Conservation (phyloP, 2,797 vertebrate species). For the Intellagama lesueurii region DNA sequence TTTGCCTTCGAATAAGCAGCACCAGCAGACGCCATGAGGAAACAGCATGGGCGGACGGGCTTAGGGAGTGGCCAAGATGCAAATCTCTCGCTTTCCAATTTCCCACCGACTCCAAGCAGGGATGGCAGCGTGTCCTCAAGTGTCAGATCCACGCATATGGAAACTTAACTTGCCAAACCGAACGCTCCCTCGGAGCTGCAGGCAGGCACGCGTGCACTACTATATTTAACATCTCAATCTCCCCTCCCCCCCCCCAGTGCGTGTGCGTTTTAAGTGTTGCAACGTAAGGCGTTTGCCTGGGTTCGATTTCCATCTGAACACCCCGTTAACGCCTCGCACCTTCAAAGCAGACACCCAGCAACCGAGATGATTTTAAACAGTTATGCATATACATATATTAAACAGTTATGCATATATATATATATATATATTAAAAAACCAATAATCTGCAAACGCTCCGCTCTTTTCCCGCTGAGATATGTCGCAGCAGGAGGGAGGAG, state of each 20-base stretch:
- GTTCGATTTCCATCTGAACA: not conserved
- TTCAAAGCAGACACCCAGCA: not conserved
- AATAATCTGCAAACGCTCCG: not conserved
- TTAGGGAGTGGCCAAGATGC: conserved; percentile 52
- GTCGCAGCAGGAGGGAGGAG: conserved; percentile 51
- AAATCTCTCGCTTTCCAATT: conserved; percentile 34
- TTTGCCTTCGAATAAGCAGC: not conserved
- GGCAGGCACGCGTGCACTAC: conserved; percentile 35
- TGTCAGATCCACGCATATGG: conserved; percentile 23
- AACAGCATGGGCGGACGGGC: conserved; percentile 31
- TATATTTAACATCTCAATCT: conserved; percentile 48
- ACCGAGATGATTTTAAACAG: not conserved
- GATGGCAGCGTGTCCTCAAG: conserved; percentile 20
- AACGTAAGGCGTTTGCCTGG: conserved; percentile 60
- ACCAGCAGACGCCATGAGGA: conserved; percentile 13
- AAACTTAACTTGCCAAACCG: not conserved
- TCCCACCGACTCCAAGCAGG: conserved; percentile 36
- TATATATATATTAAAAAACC: not conserved
- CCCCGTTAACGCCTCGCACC: conserved; percentile 33
- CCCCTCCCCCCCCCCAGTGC: not conserved
- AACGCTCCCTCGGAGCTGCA: not conserved
- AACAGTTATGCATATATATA: not conserved
- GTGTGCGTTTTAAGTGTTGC: conserved; percentile 56
- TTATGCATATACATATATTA: not conserved
- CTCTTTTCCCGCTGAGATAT: conserved; percentile 61